Percentiles rank a stretch among this genome's conserved stretches.
Evolutionary conservation across 2,113 vertebrate species (phyloP).

Genomic region (Zosterops hypoxanthus): DNA sequence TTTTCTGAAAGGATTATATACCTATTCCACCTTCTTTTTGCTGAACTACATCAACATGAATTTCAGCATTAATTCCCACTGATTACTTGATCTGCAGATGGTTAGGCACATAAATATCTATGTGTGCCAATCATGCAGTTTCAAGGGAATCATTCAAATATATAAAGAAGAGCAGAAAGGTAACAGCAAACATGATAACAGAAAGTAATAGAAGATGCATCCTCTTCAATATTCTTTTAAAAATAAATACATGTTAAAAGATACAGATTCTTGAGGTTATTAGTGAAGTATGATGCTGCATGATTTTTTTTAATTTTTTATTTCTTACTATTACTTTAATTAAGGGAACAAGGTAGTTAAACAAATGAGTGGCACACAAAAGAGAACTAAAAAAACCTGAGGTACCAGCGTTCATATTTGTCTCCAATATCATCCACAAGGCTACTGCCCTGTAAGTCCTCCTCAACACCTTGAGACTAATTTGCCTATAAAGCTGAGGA

Average conservation of each 20-base stretch:
- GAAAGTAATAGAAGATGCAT: not conserved
- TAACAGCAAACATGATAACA: not conserved
- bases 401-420: not conserved
- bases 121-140: not conserved
- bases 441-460: not conserved
- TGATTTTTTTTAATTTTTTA: not conserved
- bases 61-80: constrained; percentile 1
- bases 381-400: not conserved
- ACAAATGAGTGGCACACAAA: not conserved
- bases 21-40: not conserved
- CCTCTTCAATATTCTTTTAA: not conserved
- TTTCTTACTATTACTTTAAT: not conserved
- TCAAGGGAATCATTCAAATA: not conserved
- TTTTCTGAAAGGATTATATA: not conserved
- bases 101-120: constrained; percentile 11
- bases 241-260: not conserved
- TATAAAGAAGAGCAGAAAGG: not conserved
- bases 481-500: not conserved
- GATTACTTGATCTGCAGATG: not conserved
- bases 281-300: not conserved
- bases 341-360: not conserved
- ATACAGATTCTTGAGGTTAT: not conserved
- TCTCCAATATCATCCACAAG: not conserved
- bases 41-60: not conserved
- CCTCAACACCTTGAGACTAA: not conserved